Evolutionary conservation across 2,113 vertebrate species (phyloP).

Genomic region (Phasianus colchicus): DNA sequence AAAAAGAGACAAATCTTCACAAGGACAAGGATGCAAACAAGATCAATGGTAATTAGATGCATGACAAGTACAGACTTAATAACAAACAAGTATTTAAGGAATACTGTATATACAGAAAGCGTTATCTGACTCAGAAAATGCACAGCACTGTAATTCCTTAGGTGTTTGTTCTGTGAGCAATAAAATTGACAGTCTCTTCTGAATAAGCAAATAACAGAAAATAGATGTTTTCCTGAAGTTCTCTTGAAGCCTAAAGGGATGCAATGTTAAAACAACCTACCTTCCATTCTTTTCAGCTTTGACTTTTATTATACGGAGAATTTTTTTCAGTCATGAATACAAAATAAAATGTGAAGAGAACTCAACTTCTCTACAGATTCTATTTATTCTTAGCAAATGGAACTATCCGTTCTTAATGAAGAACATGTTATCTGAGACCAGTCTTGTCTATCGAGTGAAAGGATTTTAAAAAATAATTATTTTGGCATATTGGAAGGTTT

Average conservation of each 20-base stretch:
- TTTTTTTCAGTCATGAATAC: background rate
- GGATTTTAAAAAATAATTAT: background rate
- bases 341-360: background rate
- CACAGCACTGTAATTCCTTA: background rate
- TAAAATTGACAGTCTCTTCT: background rate
- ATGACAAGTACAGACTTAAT: background rate
- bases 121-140: background rate
- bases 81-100: background rate
- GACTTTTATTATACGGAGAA: background rate
- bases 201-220: conserved; percentile 14
- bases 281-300: background rate
- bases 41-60: background rate
- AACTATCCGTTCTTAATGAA: background rate
- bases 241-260: conserved; percentile 27
- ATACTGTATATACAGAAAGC: background rate
- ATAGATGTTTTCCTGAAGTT: conserved; percentile 33
- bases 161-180: background rate
- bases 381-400: background rate
- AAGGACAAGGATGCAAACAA: background rate
- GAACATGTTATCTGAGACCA: background rate
- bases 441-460: background rate
- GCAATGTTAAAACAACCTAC: background rate
- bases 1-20: background rate
- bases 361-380: background rate
- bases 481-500: background rate